Evolutionary conservation across 2,888 invertebrate species (phyloP).

Genomic region (Heliconius aoede): DNA sequence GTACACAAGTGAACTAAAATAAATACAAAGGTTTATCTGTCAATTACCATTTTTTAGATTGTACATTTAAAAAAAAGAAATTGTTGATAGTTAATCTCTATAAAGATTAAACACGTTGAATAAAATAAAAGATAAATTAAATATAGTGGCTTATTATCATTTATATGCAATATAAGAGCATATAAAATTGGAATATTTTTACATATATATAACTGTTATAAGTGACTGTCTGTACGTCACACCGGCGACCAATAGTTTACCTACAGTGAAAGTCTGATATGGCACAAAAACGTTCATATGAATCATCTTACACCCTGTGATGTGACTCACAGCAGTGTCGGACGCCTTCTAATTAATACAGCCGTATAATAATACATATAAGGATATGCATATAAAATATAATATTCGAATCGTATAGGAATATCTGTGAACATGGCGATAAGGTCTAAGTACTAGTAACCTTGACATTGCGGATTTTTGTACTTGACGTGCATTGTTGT

Average conservation of each 20-base stretch:
- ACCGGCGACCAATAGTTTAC: conserved; percentile 38
- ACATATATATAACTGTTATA: conserved; percentile 16
- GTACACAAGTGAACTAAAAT: neutral
- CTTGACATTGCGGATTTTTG: conserved; percentile 64
- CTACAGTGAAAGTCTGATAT: conserved; percentile 47
- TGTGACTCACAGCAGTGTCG: conserved; percentile 46
- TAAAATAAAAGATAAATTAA: neutral
- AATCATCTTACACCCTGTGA: conserved; percentile 43
- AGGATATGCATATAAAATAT: conserved; percentile 38
- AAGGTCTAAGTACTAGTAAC: conserved; percentile 32
- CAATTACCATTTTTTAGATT: neutral
- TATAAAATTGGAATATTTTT: conserved; percentile 3
- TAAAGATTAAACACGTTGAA: neutral
- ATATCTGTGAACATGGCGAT: conserved; percentile 7
- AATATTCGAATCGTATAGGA: conserved; percentile 40
- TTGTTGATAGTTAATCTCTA: neutral
- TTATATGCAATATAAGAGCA: conserved; percentile 6
- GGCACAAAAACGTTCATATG: conserved; percentile 42
- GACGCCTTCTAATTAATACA: conserved; percentile 39
- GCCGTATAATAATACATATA: conserved; percentile 34
- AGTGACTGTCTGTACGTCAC: conserved; percentile 34
- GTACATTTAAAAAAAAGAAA: neutral
- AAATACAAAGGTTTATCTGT: neutral
- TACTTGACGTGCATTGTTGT: conserved; percentile 50
- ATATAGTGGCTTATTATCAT: conserved; percentile 12